Evolutionary conservation across 2,888 invertebrate species (phyloP), one percentile per base, ranked within the genome.

Genomic region (Dastarcus helophoroides): DNA sequence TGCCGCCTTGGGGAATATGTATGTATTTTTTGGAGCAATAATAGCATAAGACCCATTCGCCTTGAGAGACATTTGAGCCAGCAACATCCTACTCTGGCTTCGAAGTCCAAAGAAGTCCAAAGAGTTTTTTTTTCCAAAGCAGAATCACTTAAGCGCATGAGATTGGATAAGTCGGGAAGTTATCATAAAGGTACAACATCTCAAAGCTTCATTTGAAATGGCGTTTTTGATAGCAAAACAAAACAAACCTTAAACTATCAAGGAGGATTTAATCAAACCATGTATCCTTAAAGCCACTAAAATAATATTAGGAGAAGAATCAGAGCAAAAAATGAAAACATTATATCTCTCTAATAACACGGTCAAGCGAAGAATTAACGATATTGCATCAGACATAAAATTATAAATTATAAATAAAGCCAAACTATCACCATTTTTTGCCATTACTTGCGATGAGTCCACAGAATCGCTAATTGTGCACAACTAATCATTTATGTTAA

Each of bases 241-340:
- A 33, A 41, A 41, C 26, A 36, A 39, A 41, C 36, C 37, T 32
- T 32, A 36, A 13, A 37, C 35, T 9, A 35, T 37, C 22, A 32
- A 29, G 5, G 32, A 37, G 24, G 16, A 34, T 6, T 16, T 32
- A 27, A 24, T 37, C 2, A 37, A 35, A 26, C 32, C 37, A 19
- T 37, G 32, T 32, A 10, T 25, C 14, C 25, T 35, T 14, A 28
- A 35, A 37, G 29, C 34, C 26, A 26, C 29, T 4, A 26, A 32
- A 15, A 33, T 35, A 23, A 27, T 41, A 4, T 28, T 35, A 27
- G 39, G 37, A 24, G 31, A 33, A 34, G 36, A 41, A 10, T 8
- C 31, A 22, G 31, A 32, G 21, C 28, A 41, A 37, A 36, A 41
- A 38, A 33, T 40, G 10, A 32, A 33, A n/a, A 22, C 14, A 13